Evolutionary conservation across 1,140 invertebrate species (phyloP).

Genomic region (Lysiphlebus fabarum): DNA sequence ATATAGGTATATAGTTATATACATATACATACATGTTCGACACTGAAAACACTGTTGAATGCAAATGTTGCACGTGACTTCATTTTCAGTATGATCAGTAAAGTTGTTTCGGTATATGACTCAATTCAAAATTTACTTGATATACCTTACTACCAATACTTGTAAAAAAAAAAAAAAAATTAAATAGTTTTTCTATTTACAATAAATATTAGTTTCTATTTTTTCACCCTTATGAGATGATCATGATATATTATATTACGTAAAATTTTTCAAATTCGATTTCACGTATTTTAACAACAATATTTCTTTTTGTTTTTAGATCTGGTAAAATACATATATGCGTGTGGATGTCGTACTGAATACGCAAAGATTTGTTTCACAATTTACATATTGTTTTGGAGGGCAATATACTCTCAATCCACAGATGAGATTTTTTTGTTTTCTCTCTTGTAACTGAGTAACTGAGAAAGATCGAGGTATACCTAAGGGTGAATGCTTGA

Average conservation of each 20-base stretch:
- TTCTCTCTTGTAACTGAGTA: constrained; percentile 1
- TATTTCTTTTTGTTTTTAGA: constrained; percentile 18
- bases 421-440: constrained; percentile 29
- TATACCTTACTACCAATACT: too few relatives aligned
- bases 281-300: not conserved
- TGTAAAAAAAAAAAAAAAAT: too few relatives aligned
- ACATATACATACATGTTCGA: not conserved
- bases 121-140: too few relatives aligned
- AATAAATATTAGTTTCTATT: too few relatives aligned
- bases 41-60: constrained; percentile 20
- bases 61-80: constrained; percentile 25
- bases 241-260: too few relatives aligned
- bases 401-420: constrained; percentile 19
- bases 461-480: not conserved
- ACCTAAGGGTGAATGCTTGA: too few relatives aligned
- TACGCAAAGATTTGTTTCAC: constrained; percentile 25
- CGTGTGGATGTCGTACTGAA: constrained; percentile 19
- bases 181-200: too few relatives aligned
- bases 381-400: constrained; percentile 39
- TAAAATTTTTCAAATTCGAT: too few relatives aligned
- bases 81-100: constrained; percentile 16
- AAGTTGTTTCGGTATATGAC: not conserved
- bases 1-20: constrained; percentile 2
- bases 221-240: too few relatives aligned
- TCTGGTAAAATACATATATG: constrained; percentile 3